Percentiles rank a stretch among this genome's conserved stretches.
Conservation (phyloP, 2,113 vertebrate genomes). For the Desmodus rotundus region DNA sequence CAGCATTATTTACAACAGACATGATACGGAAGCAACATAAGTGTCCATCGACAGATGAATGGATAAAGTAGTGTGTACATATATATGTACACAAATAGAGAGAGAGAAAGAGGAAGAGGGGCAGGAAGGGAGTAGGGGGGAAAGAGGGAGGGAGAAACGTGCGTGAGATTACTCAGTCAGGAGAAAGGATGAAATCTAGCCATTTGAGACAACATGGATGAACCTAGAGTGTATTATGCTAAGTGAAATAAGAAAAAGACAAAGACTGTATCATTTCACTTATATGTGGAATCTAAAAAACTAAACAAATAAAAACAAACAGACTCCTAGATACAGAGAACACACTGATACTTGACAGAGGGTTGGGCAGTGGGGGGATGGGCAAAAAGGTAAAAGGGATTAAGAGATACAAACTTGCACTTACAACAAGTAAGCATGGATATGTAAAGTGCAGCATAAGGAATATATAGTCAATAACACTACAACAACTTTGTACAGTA, state of each 20-base stretch:
- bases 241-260: background rate
- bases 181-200: background rate
- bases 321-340: background rate
- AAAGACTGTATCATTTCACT: background rate
- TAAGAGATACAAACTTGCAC: background rate
- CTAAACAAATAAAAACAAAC: background rate
- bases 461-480: background rate
- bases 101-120: background rate
- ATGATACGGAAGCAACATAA: background rate
- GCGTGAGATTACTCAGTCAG: background rate
- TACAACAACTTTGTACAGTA: background rate
- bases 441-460: background rate
- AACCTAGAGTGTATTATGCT: background rate
- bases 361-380: background rate
- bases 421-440: background rate
- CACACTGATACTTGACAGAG: background rate
- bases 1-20: background rate
- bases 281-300: background rate
- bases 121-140: too few relatives aligned
- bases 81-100: background rate
- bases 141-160: too few relatives aligned
- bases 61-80: background rate
- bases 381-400: background rate
- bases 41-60: background rate
- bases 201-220: background rate